phyloP scores from a whole-genome alignment of 2,797 vertebrate genomes.

The Parauchenoglanis ngamensis region DNA sequence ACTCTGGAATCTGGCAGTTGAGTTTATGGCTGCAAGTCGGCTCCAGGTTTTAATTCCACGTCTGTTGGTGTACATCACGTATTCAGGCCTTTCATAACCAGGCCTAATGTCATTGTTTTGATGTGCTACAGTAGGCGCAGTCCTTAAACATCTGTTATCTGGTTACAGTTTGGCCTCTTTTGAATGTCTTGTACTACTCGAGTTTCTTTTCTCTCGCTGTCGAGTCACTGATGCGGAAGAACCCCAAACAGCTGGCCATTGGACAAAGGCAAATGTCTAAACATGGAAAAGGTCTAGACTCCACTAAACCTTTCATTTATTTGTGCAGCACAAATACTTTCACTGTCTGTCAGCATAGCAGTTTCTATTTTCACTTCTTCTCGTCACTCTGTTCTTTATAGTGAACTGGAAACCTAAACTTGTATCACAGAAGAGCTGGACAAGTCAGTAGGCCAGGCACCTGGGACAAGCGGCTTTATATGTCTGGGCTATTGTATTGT shows the following conservation, averaged over 20 bases:
- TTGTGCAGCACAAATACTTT: constrained; percentile 41
- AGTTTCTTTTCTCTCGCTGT: constrained; percentile 28
- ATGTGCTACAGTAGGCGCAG: constrained; percentile 19
- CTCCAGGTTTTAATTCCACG: constrained; percentile 6
- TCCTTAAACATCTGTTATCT: constrained; percentile 35
- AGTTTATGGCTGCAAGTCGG: background rate
- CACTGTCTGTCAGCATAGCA: background rate
- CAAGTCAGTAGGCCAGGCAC: background rate
- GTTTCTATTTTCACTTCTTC: constrained; percentile 40
- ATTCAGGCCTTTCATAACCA: constrained; percentile 16
- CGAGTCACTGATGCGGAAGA: constrained; percentile 17
- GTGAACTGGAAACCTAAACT: background rate
- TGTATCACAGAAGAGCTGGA: background rate
- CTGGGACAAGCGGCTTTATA: background rate
- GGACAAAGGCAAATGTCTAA: constrained; percentile 42
- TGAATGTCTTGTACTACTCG: background rate
- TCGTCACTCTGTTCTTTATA: background rate
- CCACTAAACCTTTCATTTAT: constrained; percentile 45
- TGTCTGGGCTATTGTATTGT: background rate
- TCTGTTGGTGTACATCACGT: background rate
- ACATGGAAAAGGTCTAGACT: constrained; percentile 45
- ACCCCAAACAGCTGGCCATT: constrained; percentile 40
- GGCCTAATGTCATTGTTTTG: constrained; percentile 21
- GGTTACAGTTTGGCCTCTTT: constrained; percentile 38
- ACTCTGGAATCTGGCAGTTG: background rate